phyloP scores from a whole-genome alignment of 2,888 invertebrate genomes.

The Drosophila histrio region DNA sequence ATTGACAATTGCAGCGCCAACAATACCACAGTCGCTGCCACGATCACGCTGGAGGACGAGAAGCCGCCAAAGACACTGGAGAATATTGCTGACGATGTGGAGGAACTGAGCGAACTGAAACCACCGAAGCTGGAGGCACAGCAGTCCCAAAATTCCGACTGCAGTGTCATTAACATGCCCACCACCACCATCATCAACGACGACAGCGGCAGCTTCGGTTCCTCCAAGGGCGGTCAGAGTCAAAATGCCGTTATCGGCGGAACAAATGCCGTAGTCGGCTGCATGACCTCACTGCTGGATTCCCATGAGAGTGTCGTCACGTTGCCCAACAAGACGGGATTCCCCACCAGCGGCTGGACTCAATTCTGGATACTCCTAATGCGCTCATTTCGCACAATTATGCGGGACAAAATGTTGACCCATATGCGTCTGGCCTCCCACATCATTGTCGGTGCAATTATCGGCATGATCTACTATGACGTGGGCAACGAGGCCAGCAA shows the following conservation, averaged over 20 bases:
- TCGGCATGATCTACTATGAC: constrained; percentile 96
- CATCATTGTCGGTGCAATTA: constrained; percentile 94
- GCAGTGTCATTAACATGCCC: constrained; percentile 79
- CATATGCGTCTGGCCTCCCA: constrained; percentile 91
- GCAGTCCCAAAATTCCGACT: constrained; percentile 81
- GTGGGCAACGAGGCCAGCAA: constrained; percentile 97
- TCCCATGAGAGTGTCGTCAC: constrained; percentile 90
- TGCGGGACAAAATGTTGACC: constrained; percentile 94
- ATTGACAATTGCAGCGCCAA: constrained; percentile 60
- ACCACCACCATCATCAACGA: constrained; percentile 60
- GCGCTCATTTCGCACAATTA: constrained; percentile 91
- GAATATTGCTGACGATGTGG: constrained; percentile 81
- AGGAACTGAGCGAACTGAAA: constrained; percentile 84
- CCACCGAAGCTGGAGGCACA: constrained; percentile 80
- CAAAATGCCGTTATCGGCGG: constrained; percentile 76
- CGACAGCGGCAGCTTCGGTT: constrained; percentile 78
- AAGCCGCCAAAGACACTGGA: constrained; percentile 85
- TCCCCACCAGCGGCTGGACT: constrained; percentile 92
- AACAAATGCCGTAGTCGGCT: constrained; percentile 84
- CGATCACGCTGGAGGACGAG: constrained; percentile 84
- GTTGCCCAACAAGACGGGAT: constrained; percentile 88
- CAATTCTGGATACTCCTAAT: constrained; percentile 95
- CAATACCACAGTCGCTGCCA: constrained; percentile 30
- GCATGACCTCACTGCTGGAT: constrained; percentile 89
- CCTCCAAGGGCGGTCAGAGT: constrained; percentile 82